These are phyloP conservation scores for Dromaius novaehollandiae DNA, from an alignment of 2,113 vertebrate species.

Conservation along the genomic window DNA sequence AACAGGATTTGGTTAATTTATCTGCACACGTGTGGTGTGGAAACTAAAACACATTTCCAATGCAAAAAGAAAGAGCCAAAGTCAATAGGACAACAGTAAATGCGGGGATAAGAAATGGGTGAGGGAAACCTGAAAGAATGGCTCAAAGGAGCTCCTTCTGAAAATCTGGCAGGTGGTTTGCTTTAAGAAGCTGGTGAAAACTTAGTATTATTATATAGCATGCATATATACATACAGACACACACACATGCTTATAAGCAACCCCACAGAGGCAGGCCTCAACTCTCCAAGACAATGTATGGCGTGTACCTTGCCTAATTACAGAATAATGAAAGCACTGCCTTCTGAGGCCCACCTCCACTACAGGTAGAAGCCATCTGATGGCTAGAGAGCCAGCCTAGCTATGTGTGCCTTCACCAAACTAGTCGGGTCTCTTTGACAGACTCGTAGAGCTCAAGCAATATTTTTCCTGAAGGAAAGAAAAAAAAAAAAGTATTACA, in stretches of 20 bases:
- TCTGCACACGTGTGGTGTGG: background rate
- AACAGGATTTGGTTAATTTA: background rate
- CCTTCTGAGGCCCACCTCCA: background rate
- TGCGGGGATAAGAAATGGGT: background rate
- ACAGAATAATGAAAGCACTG: background rate
- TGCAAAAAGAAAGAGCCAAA: background rate
- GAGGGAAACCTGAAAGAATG: background rate
- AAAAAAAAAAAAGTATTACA: background rate
- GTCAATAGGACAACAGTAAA: background rate
- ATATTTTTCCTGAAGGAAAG: background rate
- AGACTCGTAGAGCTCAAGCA: background rate
- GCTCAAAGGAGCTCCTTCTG: background rate
- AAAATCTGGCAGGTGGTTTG: background rate
- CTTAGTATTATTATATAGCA: rapidly evolving
- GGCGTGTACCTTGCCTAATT: background rate
- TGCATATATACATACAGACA: background rate
- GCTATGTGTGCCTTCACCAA: background rate
- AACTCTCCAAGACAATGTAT: background rate
- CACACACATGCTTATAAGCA: background rate
- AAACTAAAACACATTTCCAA: background rate
- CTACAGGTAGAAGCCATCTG: background rate
- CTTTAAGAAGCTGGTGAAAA: background rate
- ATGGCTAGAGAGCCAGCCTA: background rate
- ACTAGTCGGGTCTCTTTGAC: background rate
- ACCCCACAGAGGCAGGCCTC: background rate